Base-by-base conservation (phyloP, 2,888 invertebrate species). In the Caenorhabditis panamensis region DNA sequence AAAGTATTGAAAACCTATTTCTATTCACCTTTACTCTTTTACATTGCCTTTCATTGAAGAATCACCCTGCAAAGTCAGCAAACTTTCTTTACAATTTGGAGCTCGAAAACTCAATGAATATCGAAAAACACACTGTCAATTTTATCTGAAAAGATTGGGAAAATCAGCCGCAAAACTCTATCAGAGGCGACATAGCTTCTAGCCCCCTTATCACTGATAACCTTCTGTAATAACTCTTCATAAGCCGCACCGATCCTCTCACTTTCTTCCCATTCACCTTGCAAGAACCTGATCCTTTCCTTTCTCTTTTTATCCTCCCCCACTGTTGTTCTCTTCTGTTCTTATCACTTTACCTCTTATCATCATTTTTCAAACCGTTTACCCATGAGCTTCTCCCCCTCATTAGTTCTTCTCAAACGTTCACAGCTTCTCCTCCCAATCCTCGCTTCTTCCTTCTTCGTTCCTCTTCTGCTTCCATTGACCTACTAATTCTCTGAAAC, bases 401-500 rank as follows among this genome's bases (percentile, higher is more conserved):
- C 28, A 26, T 31, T 31, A 9, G 31, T 20, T 22, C 16, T 49
- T n/a, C 22, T 53, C 24, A 66, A 31, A 56, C 18, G 20, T 18
- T 13, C n/a, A n/a, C 44, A 67, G n/a, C 53, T 24, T 66, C 4
- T 67, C 31, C 22, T 47, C 37, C 28, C 44, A 44, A 24, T 44
- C 49, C 18, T 20, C 37, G 22, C 26, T 28, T 61, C 53, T 41
- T 44, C 26, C 58, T n/a, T 18, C 28, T 58, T 31, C 68, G n/a
- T 13, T 31, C 37, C 20, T 36, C 51, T 59, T 59, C 53, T 26
- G 13, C 16, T 54, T 56, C 64, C 73, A 73, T 73, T 73, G 73
- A 73, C 73, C 73, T 73, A 73, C 66, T 73, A 73, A 73, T 73
- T 51, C 59, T 66, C 73, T 59, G 36, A 41, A 37, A 22, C 36